Conservation (phyloP, 2,113 vertebrate species). For the Microcebus murinus region DNA sequence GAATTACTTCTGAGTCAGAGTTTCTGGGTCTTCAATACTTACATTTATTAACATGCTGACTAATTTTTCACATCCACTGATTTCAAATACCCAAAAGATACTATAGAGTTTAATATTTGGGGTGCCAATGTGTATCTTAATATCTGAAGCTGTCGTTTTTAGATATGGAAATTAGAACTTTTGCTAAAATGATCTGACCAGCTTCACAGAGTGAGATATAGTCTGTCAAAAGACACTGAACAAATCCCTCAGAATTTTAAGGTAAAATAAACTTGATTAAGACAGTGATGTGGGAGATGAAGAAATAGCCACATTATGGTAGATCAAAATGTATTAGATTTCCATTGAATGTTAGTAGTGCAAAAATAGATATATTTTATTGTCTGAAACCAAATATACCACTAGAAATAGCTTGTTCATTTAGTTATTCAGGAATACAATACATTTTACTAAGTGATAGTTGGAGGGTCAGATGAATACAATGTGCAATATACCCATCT, state of each 20-base stretch:
- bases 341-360: neutral
- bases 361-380: neutral
- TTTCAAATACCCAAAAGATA: neutral
- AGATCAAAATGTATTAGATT: neutral
- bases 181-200: neutral
- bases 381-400: neutral
- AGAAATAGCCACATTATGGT: neutral
- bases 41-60: neutral
- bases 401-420: neutral
- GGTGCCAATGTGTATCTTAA: neutral
- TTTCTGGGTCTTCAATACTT: neutral
- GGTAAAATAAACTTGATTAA: neutral
- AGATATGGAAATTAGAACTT: neutral
- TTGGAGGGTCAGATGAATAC: neutral
- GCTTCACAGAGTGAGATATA: neutral
- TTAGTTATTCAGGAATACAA: neutral
- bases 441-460: neutral
- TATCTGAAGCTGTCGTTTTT: neutral
- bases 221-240: neutral
- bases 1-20: neutral
- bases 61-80: neutral
- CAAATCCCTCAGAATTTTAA: neutral
- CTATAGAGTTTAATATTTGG: neutral
- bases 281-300: neutral
- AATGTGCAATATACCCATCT: neutral